These are phyloP conservation scores for Archocentrus centrarchus DNA, from an alignment of 2,113 vertebrate species.

Conservation along the genomic window DNA sequence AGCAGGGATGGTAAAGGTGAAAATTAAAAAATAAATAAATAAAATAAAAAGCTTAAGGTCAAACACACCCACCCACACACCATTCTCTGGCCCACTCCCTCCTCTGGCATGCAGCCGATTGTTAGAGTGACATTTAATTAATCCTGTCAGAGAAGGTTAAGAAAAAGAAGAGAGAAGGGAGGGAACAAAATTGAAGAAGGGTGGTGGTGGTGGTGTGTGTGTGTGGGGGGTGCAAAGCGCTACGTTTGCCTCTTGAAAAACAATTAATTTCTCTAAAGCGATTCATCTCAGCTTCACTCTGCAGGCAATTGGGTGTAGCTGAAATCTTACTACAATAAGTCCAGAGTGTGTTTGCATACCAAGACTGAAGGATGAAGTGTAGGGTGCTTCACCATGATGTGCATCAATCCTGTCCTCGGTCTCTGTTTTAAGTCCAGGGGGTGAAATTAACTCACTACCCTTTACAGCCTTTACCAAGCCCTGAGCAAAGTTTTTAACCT, in stretches of 20 bases:
- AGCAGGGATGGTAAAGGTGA: constrained; percentile 18
- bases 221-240: neutral
- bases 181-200: constrained; percentile 21
- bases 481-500: neutral
- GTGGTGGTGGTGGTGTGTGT: neutral
- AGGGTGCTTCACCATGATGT: neutral
- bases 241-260: constrained; percentile 30
- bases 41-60: constrained; percentile 17
- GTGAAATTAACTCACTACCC: neutral
- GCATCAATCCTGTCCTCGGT: too few relatives aligned
- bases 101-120: constrained; percentile 50
- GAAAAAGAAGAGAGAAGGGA: constrained; percentile 22
- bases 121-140: constrained; percentile 58
- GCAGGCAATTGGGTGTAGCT: neutral
- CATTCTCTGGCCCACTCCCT: constrained; percentile 21
- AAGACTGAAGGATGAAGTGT: neutral
- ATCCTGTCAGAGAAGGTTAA: constrained; percentile 54
- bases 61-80: neutral
- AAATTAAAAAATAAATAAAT: neutral
- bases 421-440: neutral
- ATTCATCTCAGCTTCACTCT: neutral
- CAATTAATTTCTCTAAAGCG: constrained; percentile 1
- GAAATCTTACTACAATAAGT: neutral
- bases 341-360: neutral
- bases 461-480: too few relatives aligned